Evolutionary conservation across 2,113 vertebrate species (phyloP), one percentile per base, ranked within the genome.

Genomic region (Taxidea taxus): DNA sequence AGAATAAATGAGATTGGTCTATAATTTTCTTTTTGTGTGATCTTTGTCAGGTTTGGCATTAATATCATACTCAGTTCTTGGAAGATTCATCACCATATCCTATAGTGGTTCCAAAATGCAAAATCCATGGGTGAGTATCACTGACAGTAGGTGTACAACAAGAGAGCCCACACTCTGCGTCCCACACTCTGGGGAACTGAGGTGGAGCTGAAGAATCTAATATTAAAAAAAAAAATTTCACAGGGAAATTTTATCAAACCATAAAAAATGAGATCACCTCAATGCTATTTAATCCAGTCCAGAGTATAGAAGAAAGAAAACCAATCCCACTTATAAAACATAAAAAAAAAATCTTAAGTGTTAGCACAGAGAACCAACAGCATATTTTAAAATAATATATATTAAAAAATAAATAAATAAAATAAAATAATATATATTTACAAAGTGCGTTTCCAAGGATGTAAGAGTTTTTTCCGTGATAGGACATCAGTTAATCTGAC

Each of bases 371-470:
- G 49, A 64, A 75, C n/a, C 20, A 91, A 56, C 6, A 49, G 7
- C 31, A 64, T 60, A 88, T 80, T 84, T 91, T 58, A 42, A 97
- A 62, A 95, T 87, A 85, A 83, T 70, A 15, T 51, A n/a, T 78
- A 23, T 44, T 91, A n/a, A n/a, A n/a, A n/a, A n/a, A n/a, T n/a
- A n/a, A n/a, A n/a, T n/a, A n/a, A n/a, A n/a, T n/a, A n/a, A n/a
- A n/a, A n/a, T 58, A 42, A 97, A 62, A 95, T 87, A 85, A 83
- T 70, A 15, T 51, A n/a, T 78, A 23, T 44, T 91, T 96, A 39
- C 4, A 56, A 91, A 94, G 6, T 84, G 2, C 70, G 27, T 62
- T 29, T 87, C 23, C 42, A 94, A 86, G 20, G 85, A 62, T 88
- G 25, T 4, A 66, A 88, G 66, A 91, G 54, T 66, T 29, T 13